A percentile compares a stretch with the other conserved stretches of the same genome.
phyloP scores from a whole-genome alignment of 2,797 vertebrate species.

The Myripristis murdjan region DNA sequence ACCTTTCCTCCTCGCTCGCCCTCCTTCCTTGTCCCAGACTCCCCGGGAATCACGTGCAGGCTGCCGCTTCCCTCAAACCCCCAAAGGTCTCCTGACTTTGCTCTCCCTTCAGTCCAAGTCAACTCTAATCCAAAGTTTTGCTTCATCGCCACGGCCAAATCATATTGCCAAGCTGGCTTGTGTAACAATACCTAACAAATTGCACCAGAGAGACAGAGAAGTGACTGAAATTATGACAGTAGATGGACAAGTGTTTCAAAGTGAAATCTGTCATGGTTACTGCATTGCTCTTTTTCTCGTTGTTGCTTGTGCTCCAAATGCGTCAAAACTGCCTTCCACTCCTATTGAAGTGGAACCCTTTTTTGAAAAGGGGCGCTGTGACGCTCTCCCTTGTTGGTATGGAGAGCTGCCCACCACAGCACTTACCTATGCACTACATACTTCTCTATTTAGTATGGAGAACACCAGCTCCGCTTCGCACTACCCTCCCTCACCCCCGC shows the following conservation, averaged over 20 bases:
- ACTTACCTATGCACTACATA: slow-evolving; percentile 65
- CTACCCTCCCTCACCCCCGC: slow-evolving; percentile 36
- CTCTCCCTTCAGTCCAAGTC: background rate
- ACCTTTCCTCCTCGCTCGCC: slow-evolving; percentile 57
- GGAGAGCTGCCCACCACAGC: slow-evolving; percentile 64
- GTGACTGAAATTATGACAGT: too few relatives aligned
- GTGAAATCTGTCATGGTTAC: background rate
- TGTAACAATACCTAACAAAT: too few relatives aligned
- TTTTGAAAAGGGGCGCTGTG: slow-evolving; percentile 64
- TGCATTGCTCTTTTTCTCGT: slow-evolving; percentile 13
- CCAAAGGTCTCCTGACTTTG: background rate
- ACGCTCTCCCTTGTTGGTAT: slow-evolving; percentile 58
- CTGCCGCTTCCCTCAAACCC: slow-evolving; percentile 8
- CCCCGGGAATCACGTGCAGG: slow-evolving; percentile 16
- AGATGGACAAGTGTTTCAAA: too few relatives aligned
- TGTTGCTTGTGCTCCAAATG: slow-evolving; percentile 44
- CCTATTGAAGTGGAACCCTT: slow-evolving; percentile 51
- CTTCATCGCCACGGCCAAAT: background rate
- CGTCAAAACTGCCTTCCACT: slow-evolving; percentile 49
- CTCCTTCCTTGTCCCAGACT: slow-evolving; percentile 23
- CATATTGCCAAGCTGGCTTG: background rate
- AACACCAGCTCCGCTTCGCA: slow-evolving; percentile 44
- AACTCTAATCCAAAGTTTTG: background rate
- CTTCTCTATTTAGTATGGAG: slow-evolving; percentile 36
- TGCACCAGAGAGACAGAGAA: background rate